Base-by-base conservation (phyloP, 1,140 invertebrate genomes). In the Penaeus chinensis region DNA sequence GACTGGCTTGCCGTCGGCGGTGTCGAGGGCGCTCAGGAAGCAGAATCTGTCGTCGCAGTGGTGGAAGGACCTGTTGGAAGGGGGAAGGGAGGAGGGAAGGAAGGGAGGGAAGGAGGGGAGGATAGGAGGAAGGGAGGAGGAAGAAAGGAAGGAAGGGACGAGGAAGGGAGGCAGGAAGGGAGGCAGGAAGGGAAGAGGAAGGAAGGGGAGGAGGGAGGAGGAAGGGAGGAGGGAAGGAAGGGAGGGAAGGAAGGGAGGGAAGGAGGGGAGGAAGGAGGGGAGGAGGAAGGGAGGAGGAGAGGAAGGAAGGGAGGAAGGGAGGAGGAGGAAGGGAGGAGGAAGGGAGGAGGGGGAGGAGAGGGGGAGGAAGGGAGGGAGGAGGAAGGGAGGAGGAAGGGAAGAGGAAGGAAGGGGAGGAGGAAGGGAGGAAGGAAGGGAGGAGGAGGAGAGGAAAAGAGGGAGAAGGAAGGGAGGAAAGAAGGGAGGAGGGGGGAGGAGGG, bases 1-100 rank as follows among this genome's bases (percentile, higher is more conserved):
- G 22, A 87, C 60, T n/a, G 82, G 61, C 0, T 82, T 79, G 0
- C 89, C 89, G 32, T 89, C 82, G 1, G 82, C 65, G 19, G 37
- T 66, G 0, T 66, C 65, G 2, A 54, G n/a, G 27, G 74, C 20
- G 54, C 89, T 89, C 69, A 87, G 76, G 76, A 84, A 89, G 77
- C 89, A 89, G 24, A 27, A 13, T 0, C 65, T 11, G 61, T 85
- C 84, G 66, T 83, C 78, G 27, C 89, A 89, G 60, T 80, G 81
- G 74, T 87, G 85, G 84, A 89, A 89, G 8, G 89, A 87, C 61
- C 89, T 89, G 81, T 62, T 62, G 27, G 32, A 20, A 27, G 63
- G 60, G 54, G n/a, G n/a, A 13, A 0, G 61, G 61, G 24, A 65
- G 24, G 32, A 27, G 24, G 7, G 0, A 13, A 37, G 24, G 10